phyloP scores from a whole-genome alignment of 2,888 invertebrate species.

The Beris morrisii region DNA sequence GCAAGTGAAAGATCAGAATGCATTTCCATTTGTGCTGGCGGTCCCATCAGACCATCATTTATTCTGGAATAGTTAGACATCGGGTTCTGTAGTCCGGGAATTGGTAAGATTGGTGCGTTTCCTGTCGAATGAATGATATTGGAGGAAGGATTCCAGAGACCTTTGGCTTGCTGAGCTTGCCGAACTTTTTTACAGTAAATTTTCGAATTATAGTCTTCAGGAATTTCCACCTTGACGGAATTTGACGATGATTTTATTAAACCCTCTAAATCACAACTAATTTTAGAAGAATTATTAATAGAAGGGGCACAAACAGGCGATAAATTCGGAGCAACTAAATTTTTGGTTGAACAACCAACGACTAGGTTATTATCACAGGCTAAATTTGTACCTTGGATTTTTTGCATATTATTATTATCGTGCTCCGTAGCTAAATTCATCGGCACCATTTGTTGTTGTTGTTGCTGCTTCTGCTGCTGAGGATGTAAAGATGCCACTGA shows the following conservation, averaged over 20 bases:
- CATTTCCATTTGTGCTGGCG: constrained; percentile 53
- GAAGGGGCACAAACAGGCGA: constrained; percentile 31
- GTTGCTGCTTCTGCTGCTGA: constrained; percentile 13
- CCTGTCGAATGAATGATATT: constrained; percentile 16
- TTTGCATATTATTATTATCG: constrained; percentile 28
- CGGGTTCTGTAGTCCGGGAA: constrained; percentile 34
- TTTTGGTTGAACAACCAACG: constrained; percentile 39
- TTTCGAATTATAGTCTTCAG: constrained; percentile 52
- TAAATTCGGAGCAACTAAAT: constrained; percentile 35
- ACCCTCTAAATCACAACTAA: constrained; percentile 37
- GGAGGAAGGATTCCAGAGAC: constrained; percentile 48
- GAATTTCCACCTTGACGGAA: constrained; percentile 51
- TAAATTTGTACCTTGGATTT: constrained; percentile 42
- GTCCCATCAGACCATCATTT: constrained; percentile 50
- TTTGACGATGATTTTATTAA: constrained; percentile 34
- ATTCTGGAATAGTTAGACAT: constrained; percentile 47
- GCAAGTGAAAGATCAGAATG: constrained; percentile 42
- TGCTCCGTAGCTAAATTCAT: constrained; percentile 48
- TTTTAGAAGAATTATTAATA: constrained; percentile 45
- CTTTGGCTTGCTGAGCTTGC: constrained; percentile 55
- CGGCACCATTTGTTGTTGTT: constrained; percentile 49
- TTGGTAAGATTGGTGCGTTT: background rate
- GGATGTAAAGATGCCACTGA: constrained; percentile 24
- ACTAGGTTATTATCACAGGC: constrained; percentile 41
- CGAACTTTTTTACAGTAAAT: constrained; percentile 55